Conservation (phyloP, 2,113 vertebrate species). For the Pycnonotus jocosus region DNA sequence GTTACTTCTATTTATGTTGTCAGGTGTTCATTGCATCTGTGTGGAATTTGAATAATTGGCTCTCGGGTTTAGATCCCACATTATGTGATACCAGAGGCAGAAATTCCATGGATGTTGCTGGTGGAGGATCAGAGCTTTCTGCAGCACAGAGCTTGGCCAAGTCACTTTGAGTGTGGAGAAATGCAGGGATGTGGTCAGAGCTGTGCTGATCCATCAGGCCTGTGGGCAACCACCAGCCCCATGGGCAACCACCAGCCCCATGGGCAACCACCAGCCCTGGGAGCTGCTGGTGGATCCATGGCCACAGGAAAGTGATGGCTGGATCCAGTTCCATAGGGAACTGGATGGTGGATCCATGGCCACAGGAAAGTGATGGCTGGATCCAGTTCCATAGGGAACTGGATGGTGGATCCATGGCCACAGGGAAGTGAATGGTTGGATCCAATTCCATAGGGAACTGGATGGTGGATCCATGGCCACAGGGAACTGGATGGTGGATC, state of each 20-base stretch:
- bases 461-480: neutral
- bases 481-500: neutral
- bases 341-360: neutral
- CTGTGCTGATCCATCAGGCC: rapidly evolving
- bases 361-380: no score
- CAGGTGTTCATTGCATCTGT: neutral
- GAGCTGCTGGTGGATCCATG: neutral
- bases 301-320: neutral
- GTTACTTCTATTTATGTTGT: neutral
- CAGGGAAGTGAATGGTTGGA: no score
- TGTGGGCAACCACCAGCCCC: neutral
- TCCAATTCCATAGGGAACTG: neutral
- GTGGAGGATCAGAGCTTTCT: neutral
- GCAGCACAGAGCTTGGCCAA: neutral
- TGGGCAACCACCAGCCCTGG: neutral
- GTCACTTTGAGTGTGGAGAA: rapidly evolving
- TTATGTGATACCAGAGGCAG: neutral
- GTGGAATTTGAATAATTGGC: neutral
- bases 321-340: neutral
- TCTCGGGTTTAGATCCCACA: neutral
- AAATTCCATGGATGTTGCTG: rapidly evolving
- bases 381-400: no score
- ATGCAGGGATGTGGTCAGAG: rapidly evolving
- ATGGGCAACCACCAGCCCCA: neutral
- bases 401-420: no score